Percentiles rank a stretch among this genome's conserved stretches.
Evolutionary conservation across 1,140 invertebrate genomes (phyloP).

Genomic region (roundworm (Caenorhabditis elegans)): DNA sequence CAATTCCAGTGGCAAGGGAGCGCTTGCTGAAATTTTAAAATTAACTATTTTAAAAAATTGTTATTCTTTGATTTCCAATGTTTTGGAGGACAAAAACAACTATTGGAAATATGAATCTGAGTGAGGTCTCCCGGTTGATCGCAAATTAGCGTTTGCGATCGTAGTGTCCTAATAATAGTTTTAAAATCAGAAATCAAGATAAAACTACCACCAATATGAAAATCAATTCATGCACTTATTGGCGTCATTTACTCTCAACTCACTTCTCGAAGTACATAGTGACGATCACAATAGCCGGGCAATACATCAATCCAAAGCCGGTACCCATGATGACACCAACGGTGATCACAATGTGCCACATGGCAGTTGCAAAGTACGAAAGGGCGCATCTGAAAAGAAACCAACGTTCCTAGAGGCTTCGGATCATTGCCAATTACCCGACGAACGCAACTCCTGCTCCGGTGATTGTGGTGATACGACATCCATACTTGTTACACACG

Average conservation of each 20-base stretch:
- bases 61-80: too few relatives aligned
- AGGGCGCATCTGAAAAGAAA: conserved; percentile 68
- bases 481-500: conserved; percentile 89
- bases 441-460: conserved; percentile 78
- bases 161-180: too few relatives aligned
- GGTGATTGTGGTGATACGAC: conserved; percentile 81
- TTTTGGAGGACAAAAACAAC: too few relatives aligned
- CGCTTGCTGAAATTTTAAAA: conserved; percentile 70
- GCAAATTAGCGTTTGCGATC: too few relatives aligned
- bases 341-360: conserved; percentile 83
- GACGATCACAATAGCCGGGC: conserved; percentile 84
- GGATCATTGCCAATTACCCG: conserved; percentile 68
- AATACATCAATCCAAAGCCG: conserved; percentile 85
- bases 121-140: too few relatives aligned
- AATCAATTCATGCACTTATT: too few relatives aligned
- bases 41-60: too few relatives aligned
- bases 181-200: too few relatives aligned
- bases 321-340: conserved; percentile 77
- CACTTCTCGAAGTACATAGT: conserved; percentile 88
- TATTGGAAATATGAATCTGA: too few relatives aligned
- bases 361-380: conserved; percentile 59
- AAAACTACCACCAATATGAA: too few relatives aligned
- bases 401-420: neutral
- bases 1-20: conserved; percentile 83
- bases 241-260: conserved; percentile 3